These are phyloP conservation scores for Cheirogaleus major DNA, from an alignment of 2,797 vertebrate species.

Conservation along the genomic window DNA sequence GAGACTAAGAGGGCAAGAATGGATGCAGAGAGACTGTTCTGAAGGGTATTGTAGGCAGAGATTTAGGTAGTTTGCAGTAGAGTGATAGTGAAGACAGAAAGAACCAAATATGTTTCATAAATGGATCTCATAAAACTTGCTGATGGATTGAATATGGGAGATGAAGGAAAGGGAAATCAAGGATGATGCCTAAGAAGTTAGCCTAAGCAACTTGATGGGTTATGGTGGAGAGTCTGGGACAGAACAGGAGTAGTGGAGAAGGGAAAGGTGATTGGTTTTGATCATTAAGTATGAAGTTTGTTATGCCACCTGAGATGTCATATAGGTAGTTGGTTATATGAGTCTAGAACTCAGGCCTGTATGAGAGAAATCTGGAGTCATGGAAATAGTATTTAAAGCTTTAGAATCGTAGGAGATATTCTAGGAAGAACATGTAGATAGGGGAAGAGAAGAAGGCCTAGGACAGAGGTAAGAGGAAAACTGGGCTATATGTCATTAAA, in stretches of 20 bases:
- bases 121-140: not conserved
- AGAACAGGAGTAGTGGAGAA: not conserved
- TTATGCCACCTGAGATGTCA: not conserved
- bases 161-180: not conserved
- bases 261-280: not conserved
- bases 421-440: not conserved
- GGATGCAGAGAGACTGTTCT: not conserved
- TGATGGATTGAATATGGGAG: not conserved
- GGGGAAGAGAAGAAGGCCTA: not conserved
- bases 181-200: not conserved
- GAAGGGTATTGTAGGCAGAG: not conserved
- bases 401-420: not conserved
- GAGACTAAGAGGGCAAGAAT: not conserved
- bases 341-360: not conserved
- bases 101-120: not conserved
- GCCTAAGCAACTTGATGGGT: not conserved
- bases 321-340: not conserved
- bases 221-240: not conserved
- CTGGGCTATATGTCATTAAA: not conserved
- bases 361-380: not conserved
- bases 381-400: not conserved
- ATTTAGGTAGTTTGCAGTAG: not conserved
- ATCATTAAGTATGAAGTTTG: not conserved
- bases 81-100: not conserved
- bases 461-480: not conserved